Conservation (phyloP, 2,888 invertebrate species). For the Drosophila buzzatii region DNA sequence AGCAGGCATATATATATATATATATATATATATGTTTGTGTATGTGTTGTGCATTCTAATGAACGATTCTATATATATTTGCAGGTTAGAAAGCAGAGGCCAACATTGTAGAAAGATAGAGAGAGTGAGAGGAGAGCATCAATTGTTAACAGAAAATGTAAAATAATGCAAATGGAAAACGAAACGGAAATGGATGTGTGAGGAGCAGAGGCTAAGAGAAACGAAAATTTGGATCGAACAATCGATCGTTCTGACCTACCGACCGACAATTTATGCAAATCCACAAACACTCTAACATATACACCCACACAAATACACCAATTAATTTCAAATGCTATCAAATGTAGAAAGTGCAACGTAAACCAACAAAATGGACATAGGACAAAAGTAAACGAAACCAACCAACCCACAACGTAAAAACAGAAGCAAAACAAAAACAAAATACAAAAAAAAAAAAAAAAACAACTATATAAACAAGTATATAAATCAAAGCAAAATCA, state of each 20-base stretch:
- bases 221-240: constrained; percentile 44
- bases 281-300: constrained; percentile 20
- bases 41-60: constrained; percentile 6
- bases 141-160: constrained; percentile 24
- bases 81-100: constrained; percentile 34
- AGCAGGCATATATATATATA: constrained; percentile 11
- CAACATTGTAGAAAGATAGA: constrained; percentile 15
- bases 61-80: constrained; percentile 7
- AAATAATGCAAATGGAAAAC: constrained; percentile 5
- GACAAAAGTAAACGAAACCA: constrained; percentile 57
- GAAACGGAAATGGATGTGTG: constrained; percentile 1
- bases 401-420: constrained; percentile 67
- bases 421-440: constrained; percentile 13
- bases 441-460: constrained; percentile 3
- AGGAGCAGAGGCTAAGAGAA: constrained; percentile 48
- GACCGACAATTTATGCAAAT: constrained; percentile 56
- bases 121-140: constrained; percentile 18
- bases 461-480: constrained; percentile 8
- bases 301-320: constrained; percentile 33
- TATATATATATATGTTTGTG: background rate
- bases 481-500: constrained; percentile 31
- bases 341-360: constrained; percentile 11
- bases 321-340: constrained; percentile 48
- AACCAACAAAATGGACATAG: constrained; percentile 24
- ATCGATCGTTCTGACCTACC: constrained; percentile 61